Percentiles rank a stretch among this genome's conserved stretches.
Conservation (phyloP, 2,888 invertebrate species). For the Punctoribates punctum region DNA sequence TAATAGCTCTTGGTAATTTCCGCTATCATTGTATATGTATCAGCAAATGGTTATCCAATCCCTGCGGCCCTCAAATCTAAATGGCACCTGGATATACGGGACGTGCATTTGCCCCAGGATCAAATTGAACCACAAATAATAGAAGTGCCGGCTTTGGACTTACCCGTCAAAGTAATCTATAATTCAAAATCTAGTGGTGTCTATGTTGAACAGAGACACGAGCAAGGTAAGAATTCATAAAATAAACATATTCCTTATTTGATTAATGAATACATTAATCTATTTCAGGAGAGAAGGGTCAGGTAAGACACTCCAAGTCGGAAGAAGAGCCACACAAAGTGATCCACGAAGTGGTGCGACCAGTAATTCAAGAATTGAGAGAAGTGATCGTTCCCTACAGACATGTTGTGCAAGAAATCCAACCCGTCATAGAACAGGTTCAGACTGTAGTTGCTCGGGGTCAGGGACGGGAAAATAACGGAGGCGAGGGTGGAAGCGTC, state of each 20-base stretch:
- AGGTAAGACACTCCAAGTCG: conserved; percentile 6
- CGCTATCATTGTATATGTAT: no score
- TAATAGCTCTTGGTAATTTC: no score
- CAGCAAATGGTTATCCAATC: background rate
- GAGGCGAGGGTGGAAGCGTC: no score
- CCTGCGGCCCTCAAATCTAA: background rate
- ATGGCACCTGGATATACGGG: background rate
- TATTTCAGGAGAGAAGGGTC: no score
- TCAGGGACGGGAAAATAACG: no score
- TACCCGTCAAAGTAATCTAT: background rate
- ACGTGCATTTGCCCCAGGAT: background rate
- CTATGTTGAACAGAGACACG: background rate
- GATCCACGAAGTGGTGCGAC: background rate
- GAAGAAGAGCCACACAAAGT: conserved; percentile 36
- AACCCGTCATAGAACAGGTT: conserved; percentile 22
- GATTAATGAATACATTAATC: no score
- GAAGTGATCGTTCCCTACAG: conserved; percentile 7
- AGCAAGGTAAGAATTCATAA: no score
- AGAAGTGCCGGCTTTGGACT: background rate
- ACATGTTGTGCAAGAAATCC: conserved; percentile 29
- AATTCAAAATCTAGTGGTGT: background rate
- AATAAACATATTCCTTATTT: no score
- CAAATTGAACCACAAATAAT: background rate
- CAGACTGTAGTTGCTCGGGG: no score
- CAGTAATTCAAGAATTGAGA: conserved; percentile 18